Evolutionary conservation across 2,113 vertebrate species (phyloP), one percentile per base, ranked within the genome.

Genomic region (Prunella fulvescens): DNA sequence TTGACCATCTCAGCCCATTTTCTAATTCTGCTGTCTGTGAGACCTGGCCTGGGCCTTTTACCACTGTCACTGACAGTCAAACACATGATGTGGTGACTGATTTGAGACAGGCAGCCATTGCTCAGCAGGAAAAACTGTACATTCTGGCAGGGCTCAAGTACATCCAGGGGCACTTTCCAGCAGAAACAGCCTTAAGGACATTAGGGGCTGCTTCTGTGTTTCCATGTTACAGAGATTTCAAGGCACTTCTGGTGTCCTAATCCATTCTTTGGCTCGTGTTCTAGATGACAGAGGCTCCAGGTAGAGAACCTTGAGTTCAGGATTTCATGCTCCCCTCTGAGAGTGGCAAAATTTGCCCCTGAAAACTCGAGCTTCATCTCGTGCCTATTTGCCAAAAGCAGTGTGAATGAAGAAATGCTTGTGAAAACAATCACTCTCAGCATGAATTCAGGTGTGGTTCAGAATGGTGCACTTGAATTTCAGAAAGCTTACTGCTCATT

Each of bases 351-450:
- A 42, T 73, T 24, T 58, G 60, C 31, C 16, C 31, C 8, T 48
- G 45, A 54, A 73, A 65, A 53, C 18, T 17, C 9, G 9, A 88
- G 25, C 47, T 91, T 80, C 58, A 40, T 23, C 48, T 67, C 29
- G 14, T 40, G 7, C 33, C 5, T 9, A 0, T 1, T 80, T 73
- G 25, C 29, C 22, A 48, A 50, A 45, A 5, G 6, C 18, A 53
- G 26, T 1, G 11, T 26, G 42, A 81, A 33, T 54, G 35, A 8
- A 53, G 25, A 64, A 92, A 65, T 0, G 0, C 23, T 28, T 45
- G 17, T 54, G 64, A 73, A 65, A 67, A 76, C n/a, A 77, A 25
- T 31, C 33, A 33, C 0, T 2, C 50, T 64, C 20, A 19, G 37
- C 54, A 19, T 22, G 25, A 72, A 31, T 65, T 72, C 45, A 62